These are phyloP conservation scores for Diloba caeruleocephala DNA, from an alignment of 2,888 invertebrate species.

Conservation along the genomic window DNA sequence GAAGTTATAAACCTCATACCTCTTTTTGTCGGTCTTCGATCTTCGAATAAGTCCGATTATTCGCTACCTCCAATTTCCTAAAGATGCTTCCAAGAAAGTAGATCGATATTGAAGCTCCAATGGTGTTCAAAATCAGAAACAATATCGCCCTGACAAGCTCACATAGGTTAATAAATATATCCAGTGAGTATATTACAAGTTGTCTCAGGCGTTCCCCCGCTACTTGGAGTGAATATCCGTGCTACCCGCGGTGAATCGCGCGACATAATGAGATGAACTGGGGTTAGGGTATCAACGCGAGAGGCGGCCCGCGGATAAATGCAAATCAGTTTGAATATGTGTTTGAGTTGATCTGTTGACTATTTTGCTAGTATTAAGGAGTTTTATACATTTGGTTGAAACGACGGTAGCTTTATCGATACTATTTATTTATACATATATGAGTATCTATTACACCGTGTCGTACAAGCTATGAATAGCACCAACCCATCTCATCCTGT, in stretches of 20 bases:
- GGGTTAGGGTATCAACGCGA: slow-evolving; percentile 55
- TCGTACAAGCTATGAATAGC: no score
- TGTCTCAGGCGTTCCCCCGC: slow-evolving; percentile 4
- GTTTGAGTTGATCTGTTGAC: not conserved
- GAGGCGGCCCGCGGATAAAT: slow-evolving; percentile 28
- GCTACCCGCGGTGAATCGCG: slow-evolving; percentile 6
- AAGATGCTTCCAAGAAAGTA: no score
- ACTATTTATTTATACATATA: no score
- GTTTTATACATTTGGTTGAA: not conserved
- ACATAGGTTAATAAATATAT: slow-evolving; percentile 1
- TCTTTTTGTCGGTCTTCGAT: no score
- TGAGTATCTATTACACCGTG: no score
- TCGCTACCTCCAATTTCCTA: no score
- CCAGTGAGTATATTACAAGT: slow-evolving; percentile 24
- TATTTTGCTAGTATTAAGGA: not conserved
- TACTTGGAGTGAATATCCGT: not conserved
- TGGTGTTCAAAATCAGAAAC: slow-evolving; percentile 3
- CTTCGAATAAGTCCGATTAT: no score
- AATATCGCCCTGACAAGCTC: slow-evolving; percentile 1
- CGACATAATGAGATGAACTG: slow-evolving; percentile 64
- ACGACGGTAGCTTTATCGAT: no score
- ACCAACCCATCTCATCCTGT: no score
- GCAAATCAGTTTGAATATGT: slow-evolving; percentile 36
- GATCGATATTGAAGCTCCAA: no score
- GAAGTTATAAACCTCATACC: no score